Base-by-base conservation (phyloP, 1,140 invertebrate species). In the Drosophila lini region DNA sequence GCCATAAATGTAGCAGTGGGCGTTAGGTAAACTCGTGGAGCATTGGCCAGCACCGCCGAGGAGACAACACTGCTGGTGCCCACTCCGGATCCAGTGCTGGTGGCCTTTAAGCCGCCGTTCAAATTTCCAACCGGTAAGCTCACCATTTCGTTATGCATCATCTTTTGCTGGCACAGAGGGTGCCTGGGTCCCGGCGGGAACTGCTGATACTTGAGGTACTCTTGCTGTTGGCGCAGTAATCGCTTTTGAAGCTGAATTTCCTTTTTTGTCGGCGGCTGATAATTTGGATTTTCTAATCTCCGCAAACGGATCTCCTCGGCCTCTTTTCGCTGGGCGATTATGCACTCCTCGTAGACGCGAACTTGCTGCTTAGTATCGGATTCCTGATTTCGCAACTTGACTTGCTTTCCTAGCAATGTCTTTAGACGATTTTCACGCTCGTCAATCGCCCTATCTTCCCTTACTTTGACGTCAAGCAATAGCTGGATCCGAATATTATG, bases 61-160 rank as follows among this genome's bases (percentile, higher is more conserved):
- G 77, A 57, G 15, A 71, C 76, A 3, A 65, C 65, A 52, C 80
- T 48, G 75, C 68, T 59, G 25, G 71, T 50, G 8, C 65, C 81
- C 9, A 75, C 80, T 32, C 69, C 81, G 11, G 62, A 58, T 1
- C 67, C 64, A 48, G 55, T 67, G 56, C 68, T 78, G 28, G 74
- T 62, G 56, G 69, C 63, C 68, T 78, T 75, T 7, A 78, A 48
- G 57, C 85, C 86, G 62, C 91, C 88, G 61, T 84, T 92, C 28
- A 89, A 48, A 59, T 81, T 89, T 65, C 77, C 84, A 70, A 75
- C 70, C 70, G 91, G 91, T 59, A 92, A 78, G 63, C 84, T 91
- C 32, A 92, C 91, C 80, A 92, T 90, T 60, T 92, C 80, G 76
- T 92, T 90, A 77, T 91, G 91, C 79, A 92, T 89, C 50, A 90